A percentile compares a stretch with the other conserved stretches of the same genome.
phyloP scores from a whole-genome alignment of 1,140 invertebrate genomes.

The Colletes latitarsis region DNA sequence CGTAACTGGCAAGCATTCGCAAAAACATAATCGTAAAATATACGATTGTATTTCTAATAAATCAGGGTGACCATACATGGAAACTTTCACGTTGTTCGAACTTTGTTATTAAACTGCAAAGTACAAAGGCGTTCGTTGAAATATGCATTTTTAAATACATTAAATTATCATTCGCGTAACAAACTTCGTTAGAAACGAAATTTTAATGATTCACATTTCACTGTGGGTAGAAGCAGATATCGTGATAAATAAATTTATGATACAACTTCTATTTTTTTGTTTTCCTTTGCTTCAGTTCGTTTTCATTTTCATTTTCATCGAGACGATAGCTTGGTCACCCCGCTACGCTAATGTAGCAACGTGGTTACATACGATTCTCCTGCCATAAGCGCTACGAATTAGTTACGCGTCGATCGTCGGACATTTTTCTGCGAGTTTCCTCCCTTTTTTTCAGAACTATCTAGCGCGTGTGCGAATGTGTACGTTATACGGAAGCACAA shows the following conservation, averaged over 20 bases:
- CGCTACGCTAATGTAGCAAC: slow-evolving; percentile 48
- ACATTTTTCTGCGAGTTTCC: background rate
- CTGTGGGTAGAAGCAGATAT: background rate
- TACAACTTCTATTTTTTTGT: background rate
- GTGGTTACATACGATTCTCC: slow-evolving; percentile 40
- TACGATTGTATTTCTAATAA: slow-evolving; percentile 64
- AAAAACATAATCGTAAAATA: slow-evolving; percentile 73
- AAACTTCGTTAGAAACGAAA: no score
- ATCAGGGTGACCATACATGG: slow-evolving; percentile 16
- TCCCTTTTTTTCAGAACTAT: background rate
- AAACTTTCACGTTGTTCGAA: slow-evolving; percentile 3
- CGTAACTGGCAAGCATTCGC: slow-evolving; percentile 49
- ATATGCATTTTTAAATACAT: background rate
- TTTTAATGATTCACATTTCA: background rate
- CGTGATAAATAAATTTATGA: background rate
- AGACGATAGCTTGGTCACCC: slow-evolving; percentile 27
- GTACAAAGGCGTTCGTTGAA: background rate
- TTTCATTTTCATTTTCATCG: background rate
- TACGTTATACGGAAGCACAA: slow-evolving; percentile 70
- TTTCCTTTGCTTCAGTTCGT: background rate
- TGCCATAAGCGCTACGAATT: slow-evolving; percentile 40
- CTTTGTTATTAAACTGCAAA: background rate
- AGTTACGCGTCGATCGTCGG: slow-evolving; percentile 17
- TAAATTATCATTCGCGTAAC: background rate
- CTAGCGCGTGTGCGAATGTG: slow-evolving; percentile 62